phyloP scores from a whole-genome alignment of 2,113 vertebrate species.

The Malurus cyaneus region DNA sequence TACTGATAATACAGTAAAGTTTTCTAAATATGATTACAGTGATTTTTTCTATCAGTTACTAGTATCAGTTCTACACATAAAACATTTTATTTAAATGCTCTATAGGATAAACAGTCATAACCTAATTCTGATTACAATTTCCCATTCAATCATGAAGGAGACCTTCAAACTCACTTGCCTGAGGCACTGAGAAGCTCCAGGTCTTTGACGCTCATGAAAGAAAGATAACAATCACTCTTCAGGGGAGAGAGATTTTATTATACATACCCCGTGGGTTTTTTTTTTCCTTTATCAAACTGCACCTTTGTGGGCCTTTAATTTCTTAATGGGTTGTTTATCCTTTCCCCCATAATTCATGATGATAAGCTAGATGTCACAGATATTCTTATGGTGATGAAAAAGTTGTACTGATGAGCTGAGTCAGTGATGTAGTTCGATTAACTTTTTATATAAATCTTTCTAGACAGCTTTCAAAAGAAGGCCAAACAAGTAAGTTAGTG shows the following conservation, averaged over 20 bases:
- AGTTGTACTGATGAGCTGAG: neutral
- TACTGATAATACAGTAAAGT: neutral
- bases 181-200: constrained; percentile 72
- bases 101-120: constrained; percentile 67
- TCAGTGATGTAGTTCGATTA: constrained; percentile 47
- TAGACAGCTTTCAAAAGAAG: constrained; percentile 19
- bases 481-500: neutral
- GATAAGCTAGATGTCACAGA: constrained; percentile 23
- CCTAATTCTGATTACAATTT: constrained; percentile 74
- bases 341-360: constrained; percentile 44
- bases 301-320: constrained; percentile 66
- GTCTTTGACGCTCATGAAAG: constrained; percentile 73
- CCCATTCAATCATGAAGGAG: constrained; percentile 68
- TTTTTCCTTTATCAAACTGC: constrained; percentile 65
- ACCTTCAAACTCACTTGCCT: constrained; percentile 76
- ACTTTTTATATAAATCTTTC: constrained; percentile 42
- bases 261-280: constrained; percentile 46
- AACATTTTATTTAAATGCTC: constrained; percentile 26
- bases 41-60: constrained; percentile 31
- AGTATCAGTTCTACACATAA: constrained; percentile 34
- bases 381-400: constrained; percentile 20
- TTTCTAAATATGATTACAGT: neutral
- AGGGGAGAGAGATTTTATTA: constrained; percentile 68
- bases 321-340: constrained; percentile 64
- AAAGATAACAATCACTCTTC: constrained; percentile 69